Evolutionary conservation across 1,140 invertebrate species (phyloP).

Genomic region (Propsilocerus akamusi): DNA sequence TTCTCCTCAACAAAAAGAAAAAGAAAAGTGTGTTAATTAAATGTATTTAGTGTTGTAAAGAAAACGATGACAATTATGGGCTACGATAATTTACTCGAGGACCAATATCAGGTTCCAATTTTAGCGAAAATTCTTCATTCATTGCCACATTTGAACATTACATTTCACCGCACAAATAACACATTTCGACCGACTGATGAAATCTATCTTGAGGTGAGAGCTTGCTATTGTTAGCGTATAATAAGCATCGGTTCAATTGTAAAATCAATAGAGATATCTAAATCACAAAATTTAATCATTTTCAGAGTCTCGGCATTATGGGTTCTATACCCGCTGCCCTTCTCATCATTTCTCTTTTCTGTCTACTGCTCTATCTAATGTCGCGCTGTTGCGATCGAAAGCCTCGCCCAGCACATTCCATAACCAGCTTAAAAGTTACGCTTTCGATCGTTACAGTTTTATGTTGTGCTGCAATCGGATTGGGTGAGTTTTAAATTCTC

Average conservation of each 20-base stretch:
- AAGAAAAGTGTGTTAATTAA: not conserved
- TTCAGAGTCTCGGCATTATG: slow-evolving; percentile 75
- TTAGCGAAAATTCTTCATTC: slow-evolving; percentile 69
- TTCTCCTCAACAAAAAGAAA: no score
- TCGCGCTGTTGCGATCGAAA: slow-evolving; percentile 86
- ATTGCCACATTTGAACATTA: slow-evolving; percentile 74
- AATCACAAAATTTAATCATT: not conserved
- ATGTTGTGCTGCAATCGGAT: slow-evolving; percentile 55
- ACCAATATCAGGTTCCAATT: slow-evolving; percentile 59
- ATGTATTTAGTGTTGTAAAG: not conserved
- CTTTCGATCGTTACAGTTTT: slow-evolving; percentile 67
- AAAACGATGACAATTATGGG: not conserved
- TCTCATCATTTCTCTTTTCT: slow-evolving; percentile 72
- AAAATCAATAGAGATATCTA: not conserved
- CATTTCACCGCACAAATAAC: slow-evolving; percentile 70
- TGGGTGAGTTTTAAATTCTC: slow-evolving; percentile 15
- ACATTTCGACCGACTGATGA: slow-evolving; percentile 77
- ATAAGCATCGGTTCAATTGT: not conserved
- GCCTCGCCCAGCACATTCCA: slow-evolving; percentile 62
- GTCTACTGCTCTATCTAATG: slow-evolving; percentile 75
- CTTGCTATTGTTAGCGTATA: not conserved
- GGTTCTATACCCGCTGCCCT: slow-evolving; percentile 77
- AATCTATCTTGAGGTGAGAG: slow-evolving; percentile 71
- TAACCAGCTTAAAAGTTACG: slow-evolving; percentile 63
- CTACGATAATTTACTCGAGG: slow-evolving; percentile 20